Evolutionary conservation across 2,113 vertebrate species (phyloP).

Genomic region (Rhea pennata): DNA sequence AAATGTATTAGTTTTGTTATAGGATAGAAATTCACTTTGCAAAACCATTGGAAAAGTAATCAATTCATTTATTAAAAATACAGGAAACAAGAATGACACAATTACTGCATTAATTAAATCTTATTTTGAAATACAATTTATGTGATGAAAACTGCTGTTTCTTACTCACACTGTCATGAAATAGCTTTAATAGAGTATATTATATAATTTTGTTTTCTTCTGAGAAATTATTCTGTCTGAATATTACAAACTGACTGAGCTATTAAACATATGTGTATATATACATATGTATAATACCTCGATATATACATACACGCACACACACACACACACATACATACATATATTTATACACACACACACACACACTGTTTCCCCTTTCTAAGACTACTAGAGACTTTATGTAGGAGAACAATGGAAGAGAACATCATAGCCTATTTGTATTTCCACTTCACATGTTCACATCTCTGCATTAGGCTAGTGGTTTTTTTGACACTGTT

Average conservation of each 20-base stretch:
- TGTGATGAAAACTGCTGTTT: constrained; percentile 57
- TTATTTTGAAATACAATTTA: constrained; percentile 70
- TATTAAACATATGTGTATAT: neutral
- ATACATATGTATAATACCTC: too few relatives aligned
- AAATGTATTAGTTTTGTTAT: constrained; percentile 29
- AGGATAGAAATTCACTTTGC: constrained; percentile 31
- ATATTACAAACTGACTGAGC: constrained; percentile 31
- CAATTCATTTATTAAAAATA: constrained; percentile 62
- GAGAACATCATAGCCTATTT: neutral
- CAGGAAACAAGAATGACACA: constrained; percentile 27
- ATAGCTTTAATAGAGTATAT: constrained; percentile 62
- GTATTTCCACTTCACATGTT: neutral
- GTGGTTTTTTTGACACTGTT: neutral
- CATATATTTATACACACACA: neutral
- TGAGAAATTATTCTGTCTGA: constrained; percentile 52
- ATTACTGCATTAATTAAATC: constrained; percentile 57
- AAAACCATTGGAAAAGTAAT: constrained; percentile 34
- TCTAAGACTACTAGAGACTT: neutral
- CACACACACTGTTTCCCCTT: accelerated
- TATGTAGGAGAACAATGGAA: accelerated
- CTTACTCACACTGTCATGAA: constrained; percentile 48
- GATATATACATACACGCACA: neutral
- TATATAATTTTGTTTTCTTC: constrained; percentile 40
- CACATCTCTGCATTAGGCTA: neutral
- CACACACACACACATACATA: accelerated